A percentile compares a stretch with the other conserved stretches of the same genome.
These are phyloP conservation scores for Nesometra sesokonis DNA, from an alignment of 35 echinoderm and acorn worm genomes.

Conservation along the genomic window DNA sequence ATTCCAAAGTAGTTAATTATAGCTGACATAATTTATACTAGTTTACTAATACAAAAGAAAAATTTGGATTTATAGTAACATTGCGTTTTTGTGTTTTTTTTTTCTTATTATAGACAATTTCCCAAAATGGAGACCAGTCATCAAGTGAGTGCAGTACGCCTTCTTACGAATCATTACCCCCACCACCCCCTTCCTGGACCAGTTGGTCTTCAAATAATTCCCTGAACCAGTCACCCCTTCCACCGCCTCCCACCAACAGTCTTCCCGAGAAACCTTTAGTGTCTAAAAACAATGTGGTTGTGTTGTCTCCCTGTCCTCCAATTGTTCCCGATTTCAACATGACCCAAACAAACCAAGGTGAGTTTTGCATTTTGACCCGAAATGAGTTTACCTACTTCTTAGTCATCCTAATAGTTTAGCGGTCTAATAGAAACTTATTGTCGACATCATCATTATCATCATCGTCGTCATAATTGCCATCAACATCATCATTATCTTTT, in stretches of 20 bases:
- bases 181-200: slow-evolving; percentile 12
- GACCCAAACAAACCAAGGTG: slow-evolving; percentile 77
- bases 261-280: slow-evolving; percentile 21
- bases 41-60: no score
- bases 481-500: background rate
- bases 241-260: background rate
- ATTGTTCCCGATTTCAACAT: slow-evolving; percentile 56
- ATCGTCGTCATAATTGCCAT: background rate
- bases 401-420: no score
- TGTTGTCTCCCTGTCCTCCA: background rate
- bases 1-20: no score
- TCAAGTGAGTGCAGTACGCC: slow-evolving; percentile 88
- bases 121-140: slow-evolving; percentile 35
- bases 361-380: slow-evolving; percentile 25
- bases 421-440: background rate
- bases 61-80: no score
- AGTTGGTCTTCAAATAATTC: slow-evolving; percentile 12
- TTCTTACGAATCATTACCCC: slow-evolving; percentile 31
- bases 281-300: background rate
- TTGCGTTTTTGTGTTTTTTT: no score
- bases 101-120: background rate
- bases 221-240: slow-evolving; percentile 54
- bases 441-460: background rate
- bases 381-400: background rate
- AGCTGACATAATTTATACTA: no score